Evolutionary conservation across 2,888 invertebrate species (phyloP), one percentile per base, ranked within the genome.

Genomic region (Meandrusa payeni): DNA sequence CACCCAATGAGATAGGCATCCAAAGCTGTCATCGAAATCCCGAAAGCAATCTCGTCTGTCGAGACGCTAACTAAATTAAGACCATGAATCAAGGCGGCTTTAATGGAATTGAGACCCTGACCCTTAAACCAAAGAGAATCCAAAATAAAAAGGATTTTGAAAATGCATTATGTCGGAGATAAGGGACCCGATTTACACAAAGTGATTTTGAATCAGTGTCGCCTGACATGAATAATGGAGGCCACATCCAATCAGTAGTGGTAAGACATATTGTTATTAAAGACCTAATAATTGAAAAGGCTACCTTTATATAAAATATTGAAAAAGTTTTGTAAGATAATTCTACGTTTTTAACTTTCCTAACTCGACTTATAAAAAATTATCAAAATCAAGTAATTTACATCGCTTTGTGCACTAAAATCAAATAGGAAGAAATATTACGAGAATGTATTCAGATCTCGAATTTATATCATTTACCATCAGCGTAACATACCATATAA

Each of bases 151-250:
- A 60, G 54, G 49, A 31, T 29, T 43, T 43, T 52, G 23, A 47
- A 60, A 70, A 64, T 65, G 57, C 54, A 58, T 67, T 52, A 48
- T 41, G 42, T 51, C 50, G 20, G 41, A 54, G 76, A 76, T 73
- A 73, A 71, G 61, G 50, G 45, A 31, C 47, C 22, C 48, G 55
- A 67, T 69, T 62, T 69, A 70, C 62, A 59, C 59, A 63, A 65
- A 69, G 67, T 65, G 58, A 58, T 61, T 56, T 52, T 37, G 44
- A 52, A 54, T 33, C 32, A 12, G 56, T 54, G 44, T 52, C 57
- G 47, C 32, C 37, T 20, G 45, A 48, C 38, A 45, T 50, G 51
- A 54, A 40, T 48, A 50, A 59, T 55, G 53, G 32, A 40, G 24
- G 13, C 20, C 20, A 33, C 28, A 27, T 44, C 6, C 28, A 28